A percentile compares a stretch with the other conserved stretches of the same genome.
phyloP scores from a whole-genome alignment of 1,140 invertebrate species.

The Tenebrio molitor region DNA sequence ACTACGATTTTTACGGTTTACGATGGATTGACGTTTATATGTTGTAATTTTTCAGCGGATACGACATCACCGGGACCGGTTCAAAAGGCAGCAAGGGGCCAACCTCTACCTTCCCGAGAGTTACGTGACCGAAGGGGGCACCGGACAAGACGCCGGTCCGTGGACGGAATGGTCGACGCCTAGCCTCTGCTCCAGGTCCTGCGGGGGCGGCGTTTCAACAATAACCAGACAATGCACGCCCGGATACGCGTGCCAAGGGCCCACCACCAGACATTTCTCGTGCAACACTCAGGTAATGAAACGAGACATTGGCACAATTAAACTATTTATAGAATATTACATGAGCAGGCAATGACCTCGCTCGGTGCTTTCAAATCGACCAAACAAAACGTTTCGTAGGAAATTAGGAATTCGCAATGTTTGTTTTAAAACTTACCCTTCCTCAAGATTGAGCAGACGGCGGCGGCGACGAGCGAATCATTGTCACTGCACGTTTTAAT shows the following conservation, averaged over 20 bases:
- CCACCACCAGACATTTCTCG: constrained; percentile 86
- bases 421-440: constrained; percentile 7
- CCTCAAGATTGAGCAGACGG: constrained; percentile 22
- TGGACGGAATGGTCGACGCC: constrained; percentile 85
- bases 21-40: too few relatives aligned
- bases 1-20: too few relatives aligned
- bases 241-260: constrained; percentile 80
- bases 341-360: constrained; percentile 12
- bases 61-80: constrained; percentile 72
- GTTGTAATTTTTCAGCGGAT: constrained; percentile 62
- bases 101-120: constrained; percentile 76
- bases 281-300: constrained; percentile 85
- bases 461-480: neutral
- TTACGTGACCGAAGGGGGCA: constrained; percentile 75
- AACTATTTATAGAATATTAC: constrained; percentile 22
- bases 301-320: constrained; percentile 35
- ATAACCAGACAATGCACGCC: constrained; percentile 79
- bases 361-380: neutral
- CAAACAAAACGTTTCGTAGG: constrained; percentile 16
- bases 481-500: too few relatives aligned
- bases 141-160: constrained; percentile 69
- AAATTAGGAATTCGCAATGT: constrained; percentile 25
- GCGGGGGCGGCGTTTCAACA: constrained; percentile 88
- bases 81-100: constrained; percentile 80
- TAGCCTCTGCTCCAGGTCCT: constrained; percentile 86